A percentile compares a stretch with the other conserved stretches of the same genome.
phyloP scores from a whole-genome alignment of 2,113 vertebrate species.

The Phyllostomus hastatus region DNA sequence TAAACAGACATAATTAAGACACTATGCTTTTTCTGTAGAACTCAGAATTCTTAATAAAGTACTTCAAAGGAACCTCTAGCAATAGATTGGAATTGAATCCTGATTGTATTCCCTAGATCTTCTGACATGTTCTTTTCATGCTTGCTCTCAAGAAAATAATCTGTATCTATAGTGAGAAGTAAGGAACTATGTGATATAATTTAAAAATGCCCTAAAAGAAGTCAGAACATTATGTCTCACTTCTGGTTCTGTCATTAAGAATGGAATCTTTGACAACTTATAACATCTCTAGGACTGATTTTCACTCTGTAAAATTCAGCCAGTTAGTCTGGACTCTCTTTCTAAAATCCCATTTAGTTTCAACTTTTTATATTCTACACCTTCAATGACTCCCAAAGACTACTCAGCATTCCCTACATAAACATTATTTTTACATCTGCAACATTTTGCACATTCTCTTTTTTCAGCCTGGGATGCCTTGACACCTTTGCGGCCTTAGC shows the following conservation, averaged over 20 bases:
- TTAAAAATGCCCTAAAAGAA: not conserved
- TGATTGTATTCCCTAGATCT: not conserved
- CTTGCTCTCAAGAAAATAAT: not conserved
- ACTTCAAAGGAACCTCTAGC: not conserved
- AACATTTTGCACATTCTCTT: not conserved
- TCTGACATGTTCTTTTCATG: not conserved
- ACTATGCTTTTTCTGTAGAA: not conserved
- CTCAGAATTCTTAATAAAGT: not conserved
- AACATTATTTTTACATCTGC: not conserved
- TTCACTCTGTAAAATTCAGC: not conserved
- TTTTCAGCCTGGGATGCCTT: not conserved
- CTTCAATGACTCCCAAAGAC: not conserved
- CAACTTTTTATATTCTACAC: not conserved
- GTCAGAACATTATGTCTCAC: not conserved
- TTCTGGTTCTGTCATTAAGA: not conserved
- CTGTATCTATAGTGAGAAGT: not conserved
- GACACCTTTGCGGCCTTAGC: not conserved
- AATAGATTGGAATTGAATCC: not conserved
- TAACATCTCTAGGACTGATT: not conserved
- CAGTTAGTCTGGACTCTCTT: not conserved
- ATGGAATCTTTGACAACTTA: not conserved
- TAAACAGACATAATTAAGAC: constrained; percentile 24
- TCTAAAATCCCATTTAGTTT: not conserved
- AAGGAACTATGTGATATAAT: not conserved
- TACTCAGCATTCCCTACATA: not conserved